Base-by-base conservation (phyloP, 2,888 invertebrate genomes). In the Napeogenes inachia region DNA sequence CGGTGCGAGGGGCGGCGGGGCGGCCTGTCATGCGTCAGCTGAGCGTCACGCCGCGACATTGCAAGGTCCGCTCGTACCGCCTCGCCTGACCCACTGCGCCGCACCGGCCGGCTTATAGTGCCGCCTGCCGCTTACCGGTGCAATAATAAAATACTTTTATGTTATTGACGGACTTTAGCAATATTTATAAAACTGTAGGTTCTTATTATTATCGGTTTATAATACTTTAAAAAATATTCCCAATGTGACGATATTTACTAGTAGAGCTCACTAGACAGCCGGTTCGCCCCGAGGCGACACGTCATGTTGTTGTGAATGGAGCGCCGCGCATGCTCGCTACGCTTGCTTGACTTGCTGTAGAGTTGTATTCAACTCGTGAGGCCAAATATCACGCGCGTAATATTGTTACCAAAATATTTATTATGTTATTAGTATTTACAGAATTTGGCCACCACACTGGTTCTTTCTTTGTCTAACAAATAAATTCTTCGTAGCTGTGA, bases 1-100 rank as follows among this genome's bases (percentile, higher is more conserved):
- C 72, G 73, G 74, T 71, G 79, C 74, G 76, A 72, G 79, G 79
- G 84, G 85, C 84, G 82, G 77, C 73, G 87, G 87, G 83, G 80
- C 81, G 77, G 82, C 84, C 80, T 80, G 81, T 81, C 79, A 74
- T 74, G 74, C 84, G 84, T 90, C 90, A 91, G 90, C 91, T 91
- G 89, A 91, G 89, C 91, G 89, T 88, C 89, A 89, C 85, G 87
- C 86, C 89, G 91, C 91, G 91, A 91, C 92, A 92, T 92, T 92
- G 92, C 92, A 91, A 92, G 91, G 91, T 91, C 91, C 91, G 85
- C 84, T 77, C 78, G 84, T 82, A 83, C 83, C 81, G 85, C 74
- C 75, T 72, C 70, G 77, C 84, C 84, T 87, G 87, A 87, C 87
- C 85, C 88, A 89, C 82, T 89, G 85, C 82, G 84, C 84, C 77